Conservation (phyloP, 2,888 invertebrate species). For the Carabus problematicus region DNA sequence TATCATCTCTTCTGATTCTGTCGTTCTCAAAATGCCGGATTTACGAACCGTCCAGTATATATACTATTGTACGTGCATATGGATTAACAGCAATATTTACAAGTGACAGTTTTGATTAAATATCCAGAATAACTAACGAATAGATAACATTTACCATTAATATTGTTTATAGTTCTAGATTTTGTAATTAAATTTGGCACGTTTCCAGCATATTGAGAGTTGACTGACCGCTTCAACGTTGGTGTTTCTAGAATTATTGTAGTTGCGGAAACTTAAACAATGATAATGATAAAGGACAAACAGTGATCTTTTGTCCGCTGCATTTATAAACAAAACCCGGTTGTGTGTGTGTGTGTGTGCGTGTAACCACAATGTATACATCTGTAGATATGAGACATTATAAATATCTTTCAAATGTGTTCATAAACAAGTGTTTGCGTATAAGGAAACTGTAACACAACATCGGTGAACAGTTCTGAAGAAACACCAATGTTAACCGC, state of each 20-base stretch:
- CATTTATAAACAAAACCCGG: no score
- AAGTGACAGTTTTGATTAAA: constrained; percentile 41
- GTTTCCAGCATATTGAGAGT: constrained; percentile 19
- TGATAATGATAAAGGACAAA: no score
- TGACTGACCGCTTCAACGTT: background rate
- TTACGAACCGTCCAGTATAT: constrained; percentile 32
- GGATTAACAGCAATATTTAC: constrained; percentile 42
- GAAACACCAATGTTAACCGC: background rate
- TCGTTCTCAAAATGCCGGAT: constrained; percentile 20
- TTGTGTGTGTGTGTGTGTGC: no score
- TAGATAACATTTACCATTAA: constrained; percentile 43
- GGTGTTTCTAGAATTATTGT: constrained; percentile 8
- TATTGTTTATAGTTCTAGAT: constrained; percentile 41
- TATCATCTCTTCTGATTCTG: background rate
- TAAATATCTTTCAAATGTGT: no score
- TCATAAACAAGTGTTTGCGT: no score
- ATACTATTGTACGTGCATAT: constrained; percentile 42
- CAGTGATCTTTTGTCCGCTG: no score
- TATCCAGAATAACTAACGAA: constrained; percentile 41
- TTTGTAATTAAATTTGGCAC: constrained; percentile 41
- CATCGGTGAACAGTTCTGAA: no score
- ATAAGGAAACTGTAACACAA: no score
- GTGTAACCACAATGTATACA: no score
- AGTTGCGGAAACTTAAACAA: background rate
- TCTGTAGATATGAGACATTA: no score